These are phyloP conservation scores for Rhysida immarginata DNA, from an alignment of 1,140 invertebrate genomes.

Conservation along the genomic window DNA sequence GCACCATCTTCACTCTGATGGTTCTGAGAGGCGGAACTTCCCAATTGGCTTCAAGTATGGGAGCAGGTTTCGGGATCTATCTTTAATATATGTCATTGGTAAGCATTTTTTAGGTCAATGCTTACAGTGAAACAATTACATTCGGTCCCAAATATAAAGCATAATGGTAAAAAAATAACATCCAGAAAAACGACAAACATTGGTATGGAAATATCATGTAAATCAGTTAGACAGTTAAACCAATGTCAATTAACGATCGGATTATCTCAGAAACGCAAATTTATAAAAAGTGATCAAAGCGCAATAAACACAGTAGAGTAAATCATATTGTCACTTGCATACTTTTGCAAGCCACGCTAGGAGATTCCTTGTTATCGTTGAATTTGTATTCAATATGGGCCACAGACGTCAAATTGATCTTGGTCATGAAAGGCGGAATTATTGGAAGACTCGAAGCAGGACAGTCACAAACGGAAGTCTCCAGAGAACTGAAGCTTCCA, in stretches of 20 bases:
- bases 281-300: neutral
- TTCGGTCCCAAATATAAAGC: neutral
- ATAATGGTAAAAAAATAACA: neutral
- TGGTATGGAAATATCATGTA: no score
- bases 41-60: no score
- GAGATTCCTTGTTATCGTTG: neutral
- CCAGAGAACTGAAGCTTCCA: neutral
- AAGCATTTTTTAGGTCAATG: no score
- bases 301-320: neutral
- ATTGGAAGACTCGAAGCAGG: neutral
- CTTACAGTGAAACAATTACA: neutral
- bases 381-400: neutral
- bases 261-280: neutral
- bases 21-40: no score
- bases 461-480: neutral
- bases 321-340: neutral
- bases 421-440: neutral
- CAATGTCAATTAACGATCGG: neutral
- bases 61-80: no score
- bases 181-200: neutral
- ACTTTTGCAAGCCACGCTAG: neutral
- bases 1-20: no score
- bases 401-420: neutral
- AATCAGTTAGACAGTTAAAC: neutral
- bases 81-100: no score